phyloP scores from a whole-genome alignment of 2,797 vertebrate species.

The Thalassophryne amazonica region DNA sequence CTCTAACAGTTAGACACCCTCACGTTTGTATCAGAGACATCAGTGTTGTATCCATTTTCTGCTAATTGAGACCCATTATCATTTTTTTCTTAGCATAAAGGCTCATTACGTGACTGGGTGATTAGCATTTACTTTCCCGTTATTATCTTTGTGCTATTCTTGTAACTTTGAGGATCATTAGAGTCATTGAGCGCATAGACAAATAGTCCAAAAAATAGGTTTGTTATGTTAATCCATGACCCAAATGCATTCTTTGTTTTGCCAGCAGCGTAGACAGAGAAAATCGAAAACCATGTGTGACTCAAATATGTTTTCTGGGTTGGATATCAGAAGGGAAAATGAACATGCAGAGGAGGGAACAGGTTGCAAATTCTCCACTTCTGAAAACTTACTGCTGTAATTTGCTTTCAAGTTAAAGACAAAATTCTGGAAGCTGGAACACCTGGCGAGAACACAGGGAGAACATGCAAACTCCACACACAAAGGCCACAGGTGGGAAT shows the following conservation, averaged over 20 bases:
- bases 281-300: slow-evolving; percentile 35
- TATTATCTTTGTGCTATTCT: neutral
- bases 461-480: too few relatives aligned
- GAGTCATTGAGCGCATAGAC: neutral
- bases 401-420: too few relatives aligned
- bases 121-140: slow-evolving; percentile 4
- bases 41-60: neutral
- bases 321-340: slow-evolving; percentile 19
- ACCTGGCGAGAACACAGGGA: too few relatives aligned
- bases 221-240: neutral
- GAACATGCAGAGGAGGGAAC: slow-evolving; percentile 9
- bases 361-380: too few relatives aligned
- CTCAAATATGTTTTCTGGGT: neutral
- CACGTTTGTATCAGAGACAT: slow-evolving; percentile 8
- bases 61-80: neutral
- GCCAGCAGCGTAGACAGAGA: neutral
- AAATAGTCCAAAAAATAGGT: neutral
- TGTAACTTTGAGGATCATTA: neutral
- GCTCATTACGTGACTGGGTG: slow-evolving; percentile 12
- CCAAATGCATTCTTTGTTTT: neutral
- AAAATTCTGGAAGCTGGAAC: too few relatives aligned
- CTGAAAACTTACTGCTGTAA: too few relatives aligned
- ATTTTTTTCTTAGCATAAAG: slow-evolving; percentile 1
- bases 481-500: too few relatives aligned
- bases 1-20: slow-evolving; percentile 1